These are phyloP conservation scores for Turritopsis dohrnii DNA, from an alignment of 30 jellyfish, hydroid and myxozoan species.

Conservation along the genomic window DNA sequence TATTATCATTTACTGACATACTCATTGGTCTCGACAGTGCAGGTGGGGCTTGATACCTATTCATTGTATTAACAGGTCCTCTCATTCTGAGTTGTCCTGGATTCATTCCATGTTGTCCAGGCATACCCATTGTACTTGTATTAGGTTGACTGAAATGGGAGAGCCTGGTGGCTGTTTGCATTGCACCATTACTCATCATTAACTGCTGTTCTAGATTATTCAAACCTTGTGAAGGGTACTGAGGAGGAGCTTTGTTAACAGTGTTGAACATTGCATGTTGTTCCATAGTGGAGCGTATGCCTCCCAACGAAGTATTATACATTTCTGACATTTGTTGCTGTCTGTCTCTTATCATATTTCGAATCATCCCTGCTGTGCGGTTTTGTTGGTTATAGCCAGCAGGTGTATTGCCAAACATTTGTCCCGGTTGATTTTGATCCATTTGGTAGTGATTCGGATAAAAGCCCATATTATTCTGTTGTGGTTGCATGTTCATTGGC, in stretches of 20 bases:
- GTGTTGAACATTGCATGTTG: constrained; percentile 17
- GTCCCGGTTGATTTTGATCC: constrained; percentile 18
- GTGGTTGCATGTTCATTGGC: constrained; percentile 6
- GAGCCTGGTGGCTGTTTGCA: constrained; percentile 23
- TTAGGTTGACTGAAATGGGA: constrained; percentile 29
- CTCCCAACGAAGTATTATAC: neutral
- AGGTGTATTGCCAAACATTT: constrained; percentile 18
- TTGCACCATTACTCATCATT: constrained; percentile 1
- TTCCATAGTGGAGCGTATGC: neutral
- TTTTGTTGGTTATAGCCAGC: constrained; percentile 21
- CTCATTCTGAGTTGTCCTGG: constrained; percentile 9
- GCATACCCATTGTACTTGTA: constrained; percentile 6
- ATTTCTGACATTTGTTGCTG: neutral
- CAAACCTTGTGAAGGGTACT: constrained; percentile 22
- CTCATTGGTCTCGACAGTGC: constrained; percentile 18
- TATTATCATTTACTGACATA: constrained; percentile 10
- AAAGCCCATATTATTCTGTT: constrained; percentile 7
- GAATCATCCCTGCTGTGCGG: constrained; percentile 16
- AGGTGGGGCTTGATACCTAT: constrained; percentile 23
- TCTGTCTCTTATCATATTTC: constrained; percentile 9
- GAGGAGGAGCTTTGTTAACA: constrained; percentile 23
- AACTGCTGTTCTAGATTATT: constrained; percentile 8
- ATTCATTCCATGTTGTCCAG: neutral
- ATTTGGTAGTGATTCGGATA: constrained; percentile 23
- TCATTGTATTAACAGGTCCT: neutral